phyloP scores from a whole-genome alignment of 2,797 vertebrate genomes.

The Eremophila alpestris region DNA sequence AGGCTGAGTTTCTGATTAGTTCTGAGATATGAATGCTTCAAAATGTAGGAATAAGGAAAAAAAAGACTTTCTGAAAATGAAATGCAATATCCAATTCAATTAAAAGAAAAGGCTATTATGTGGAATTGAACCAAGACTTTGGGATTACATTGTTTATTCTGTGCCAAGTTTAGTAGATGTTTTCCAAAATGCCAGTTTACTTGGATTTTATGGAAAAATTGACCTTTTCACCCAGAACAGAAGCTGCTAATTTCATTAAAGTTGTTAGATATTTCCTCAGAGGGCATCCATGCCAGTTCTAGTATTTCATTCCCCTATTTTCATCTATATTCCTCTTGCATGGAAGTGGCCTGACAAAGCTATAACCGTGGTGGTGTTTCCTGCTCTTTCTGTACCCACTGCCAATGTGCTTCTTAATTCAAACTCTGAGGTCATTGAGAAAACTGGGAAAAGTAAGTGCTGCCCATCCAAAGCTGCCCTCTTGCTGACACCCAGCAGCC shows the following conservation, averaged over 20 bases:
- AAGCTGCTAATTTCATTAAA: conserved; percentile 70
- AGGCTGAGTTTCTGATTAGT: conserved; percentile 37
- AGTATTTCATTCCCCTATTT: conserved; percentile 41
- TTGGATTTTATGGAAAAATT: conserved; percentile 62
- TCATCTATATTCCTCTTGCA: conserved; percentile 24
- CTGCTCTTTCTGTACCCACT: background rate
- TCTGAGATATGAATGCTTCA: conserved; percentile 36
- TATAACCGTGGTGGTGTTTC: background rate
- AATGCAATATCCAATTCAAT: conserved; percentile 71
- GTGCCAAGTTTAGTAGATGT: conserved; percentile 61
- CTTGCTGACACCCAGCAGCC: background rate
- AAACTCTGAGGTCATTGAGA: background rate
- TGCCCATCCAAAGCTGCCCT: background rate
- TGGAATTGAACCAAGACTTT: conserved; percentile 71
- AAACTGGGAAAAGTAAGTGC: background rate
- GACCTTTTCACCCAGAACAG: conserved; percentile 71
- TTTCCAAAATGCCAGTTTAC: conserved; percentile 60
- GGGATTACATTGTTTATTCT: conserved; percentile 54
- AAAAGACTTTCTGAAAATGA: conserved; percentile 65
- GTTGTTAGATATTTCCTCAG: conserved; percentile 46
- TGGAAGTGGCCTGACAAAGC: background rate
- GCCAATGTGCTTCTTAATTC: background rate
- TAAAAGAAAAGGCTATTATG: conserved; percentile 66
- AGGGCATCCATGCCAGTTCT: conserved; percentile 33
- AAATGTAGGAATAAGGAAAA: conserved; percentile 39